Base-by-base conservation (phyloP, 2,888 invertebrate genomes). In the Drosophila robusta region DNA sequence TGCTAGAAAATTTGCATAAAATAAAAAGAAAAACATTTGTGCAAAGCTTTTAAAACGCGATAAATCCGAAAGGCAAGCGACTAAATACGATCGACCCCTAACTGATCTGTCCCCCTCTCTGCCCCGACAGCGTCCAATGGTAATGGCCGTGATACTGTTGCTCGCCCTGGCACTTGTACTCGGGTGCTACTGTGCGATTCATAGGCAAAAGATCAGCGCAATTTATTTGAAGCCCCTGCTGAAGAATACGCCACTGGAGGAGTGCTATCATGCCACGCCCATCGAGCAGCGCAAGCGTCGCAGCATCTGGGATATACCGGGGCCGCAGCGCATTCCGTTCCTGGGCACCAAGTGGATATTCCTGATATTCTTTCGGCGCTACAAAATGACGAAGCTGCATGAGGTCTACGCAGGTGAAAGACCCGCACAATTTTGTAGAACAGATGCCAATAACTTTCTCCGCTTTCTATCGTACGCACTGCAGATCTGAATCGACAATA, bases 291-390 rank as follows among this genome's bases (percentile, higher is more conserved):
- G 61, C 1, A 62, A 72, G 24, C 66, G 68, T 5, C 72, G 87
- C 12, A 73, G 74, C n/a, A 79, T 92, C 29, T 92, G 91, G 90
- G 87, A 91, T 50, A 94, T 97, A 42, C 97, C 97, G 0, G 97
- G 97, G 1, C 97, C 97, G 0, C 92, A 93, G 8, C 91, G 94
- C 0, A 84, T 97, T 42, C 97, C 97, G 0, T 92, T 96, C 38
- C 87, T 97, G 29, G 97, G 97, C 5, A 97, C 97, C 4, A 93
- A 95, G 57, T 97, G 97, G 97, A 94, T 96, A 54, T 97, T 95
- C 90, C 94, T 95, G 80, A 54, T 91, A 3, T 94, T 93, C 80
- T 90, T 90, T 74, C 80, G 84, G 1, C 93, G 94, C 64, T 96
- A 96, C 86, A 94, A 93, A 83, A 94, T 96, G 93, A 95, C 95